These are phyloP conservation scores for Astur gentilis DNA, from an alignment of 2,113 vertebrate genomes.

Conservation along the genomic window DNA sequence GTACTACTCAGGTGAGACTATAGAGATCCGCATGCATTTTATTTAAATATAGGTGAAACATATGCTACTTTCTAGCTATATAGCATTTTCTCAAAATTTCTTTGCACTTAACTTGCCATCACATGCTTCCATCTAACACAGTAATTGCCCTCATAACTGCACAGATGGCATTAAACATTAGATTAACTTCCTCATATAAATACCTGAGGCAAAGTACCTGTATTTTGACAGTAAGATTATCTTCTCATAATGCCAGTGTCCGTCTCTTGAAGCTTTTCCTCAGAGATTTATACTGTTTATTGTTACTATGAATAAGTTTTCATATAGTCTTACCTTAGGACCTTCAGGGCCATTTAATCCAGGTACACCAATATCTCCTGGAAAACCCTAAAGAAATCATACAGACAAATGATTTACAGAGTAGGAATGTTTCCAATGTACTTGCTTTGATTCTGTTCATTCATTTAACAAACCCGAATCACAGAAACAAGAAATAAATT, in stretches of 20 bases:
- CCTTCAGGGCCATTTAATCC: slow-evolving; percentile 93
- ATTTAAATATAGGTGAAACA: neutral
- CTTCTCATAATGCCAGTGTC: neutral
- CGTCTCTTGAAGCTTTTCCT: neutral
- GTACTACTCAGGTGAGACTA: neutral
- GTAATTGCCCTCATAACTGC: neutral
- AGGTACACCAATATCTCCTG: slow-evolving; percentile 93
- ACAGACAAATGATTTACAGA: neutral
- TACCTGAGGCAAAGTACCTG: neutral
- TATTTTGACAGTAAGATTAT: neutral
- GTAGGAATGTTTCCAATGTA: neutral
- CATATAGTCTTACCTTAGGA: slow-evolving; percentile 82
- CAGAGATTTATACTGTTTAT: neutral
- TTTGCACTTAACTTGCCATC: neutral
- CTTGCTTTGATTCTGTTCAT: neutral
- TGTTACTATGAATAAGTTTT: neutral
- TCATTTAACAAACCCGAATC: slow-evolving; percentile 21
- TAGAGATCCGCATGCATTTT: neutral
- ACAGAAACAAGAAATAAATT: slow-evolving; percentile 10
- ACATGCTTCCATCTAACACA: neutral
- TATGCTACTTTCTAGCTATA: neutral
- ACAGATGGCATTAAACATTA: neutral
- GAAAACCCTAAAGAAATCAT: slow-evolving; percentile 86
- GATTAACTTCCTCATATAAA: neutral
- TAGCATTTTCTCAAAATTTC: neutral